Base-by-base conservation (phyloP, 1,140 invertebrate species). In the Diprion similis region DNA sequence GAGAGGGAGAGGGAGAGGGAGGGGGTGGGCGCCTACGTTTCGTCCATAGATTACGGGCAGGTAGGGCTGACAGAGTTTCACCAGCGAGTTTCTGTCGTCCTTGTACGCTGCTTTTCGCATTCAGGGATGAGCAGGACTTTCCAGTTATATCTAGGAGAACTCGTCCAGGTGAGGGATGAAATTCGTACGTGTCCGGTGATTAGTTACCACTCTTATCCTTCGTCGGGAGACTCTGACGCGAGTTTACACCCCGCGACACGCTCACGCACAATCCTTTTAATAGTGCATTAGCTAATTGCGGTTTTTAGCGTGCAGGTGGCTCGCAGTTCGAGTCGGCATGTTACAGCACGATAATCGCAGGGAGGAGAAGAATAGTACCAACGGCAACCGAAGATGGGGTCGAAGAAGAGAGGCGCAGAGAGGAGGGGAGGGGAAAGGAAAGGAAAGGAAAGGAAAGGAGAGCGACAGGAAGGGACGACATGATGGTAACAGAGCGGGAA, bases 401-500 rank as follows among this genome's bases (percentile, higher is more conserved):
- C 9, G 65, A 10, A 66, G 46, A 46, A 45, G 37, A 72, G 51
- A 66, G 17, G 9, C 37, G 65, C 7, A 72, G 19, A 71, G 3
- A 8, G 8, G n/a, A 17, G 65, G 46, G 75, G 69, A 73, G 72
- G 75, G 76, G 59, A 71, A 46, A 65, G 37, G 68, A 70, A 67
- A 9, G 18, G 51, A 70, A 68, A 59, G 51, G 71, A 68, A 59
- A 74, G 48, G 46, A 74, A 68, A 69, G 71, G 68, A 46, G 65
- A 65, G 51, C 18, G 17, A 59, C 64, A 65, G 71, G 72, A 75
- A 72, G 67, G 74, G 74, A 71, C 72, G 74, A 75, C 74, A 72
- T 68, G 17, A 24, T 48, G 66, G 46, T 64, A 51, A 67, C n/a
- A 37, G 24, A 59, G 11, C 51, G 51, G 51, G 51, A 59, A 59